Conservation (phyloP, 2,888 invertebrate genomes). For the Chromoteleia sp. region DNA sequence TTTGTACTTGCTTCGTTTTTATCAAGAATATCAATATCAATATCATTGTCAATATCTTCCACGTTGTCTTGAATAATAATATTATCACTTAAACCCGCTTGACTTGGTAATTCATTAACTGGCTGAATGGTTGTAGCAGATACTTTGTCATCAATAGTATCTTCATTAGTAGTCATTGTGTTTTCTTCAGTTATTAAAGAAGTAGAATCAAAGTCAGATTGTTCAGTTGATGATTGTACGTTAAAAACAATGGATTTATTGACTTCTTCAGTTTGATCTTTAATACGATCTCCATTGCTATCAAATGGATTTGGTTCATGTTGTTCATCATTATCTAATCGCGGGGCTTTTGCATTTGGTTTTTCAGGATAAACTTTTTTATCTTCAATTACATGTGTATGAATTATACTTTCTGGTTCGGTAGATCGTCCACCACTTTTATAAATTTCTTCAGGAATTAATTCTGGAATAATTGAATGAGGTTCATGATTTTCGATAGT, state of each 20-base stretch:
- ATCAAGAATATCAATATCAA: conserved; percentile 81
- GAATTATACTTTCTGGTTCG: conserved; percentile 19
- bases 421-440: conserved; percentile 48
- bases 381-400: conserved; percentile 4
- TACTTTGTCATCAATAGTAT: conserved; percentile 2
- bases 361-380: conserved; percentile 83
- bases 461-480: conserved; percentile 76
- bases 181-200: not conserved
- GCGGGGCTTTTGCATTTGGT: conserved; percentile 82
- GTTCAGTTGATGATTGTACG: not conserved
- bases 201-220: not conserved
- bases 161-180: not conserved
- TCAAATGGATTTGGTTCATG: conserved; percentile 86
- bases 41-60: conserved; percentile 82
- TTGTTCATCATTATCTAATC: conserved; percentile 86
- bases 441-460: conserved; percentile 74
- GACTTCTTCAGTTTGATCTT: conserved; percentile 68
- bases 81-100: conserved; percentile 65
- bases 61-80: conserved; percentile 77
- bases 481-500: conserved; percentile 64
- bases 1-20: conserved; percentile 71
- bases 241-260: conserved; percentile 17
- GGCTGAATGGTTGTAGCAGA: conserved; percentile 20
- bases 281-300: conserved; percentile 78
- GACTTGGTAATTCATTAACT: conserved; percentile 19